phyloP scores from a whole-genome alignment of 2,797 vertebrate species.

The Molossus molossus region DNA sequence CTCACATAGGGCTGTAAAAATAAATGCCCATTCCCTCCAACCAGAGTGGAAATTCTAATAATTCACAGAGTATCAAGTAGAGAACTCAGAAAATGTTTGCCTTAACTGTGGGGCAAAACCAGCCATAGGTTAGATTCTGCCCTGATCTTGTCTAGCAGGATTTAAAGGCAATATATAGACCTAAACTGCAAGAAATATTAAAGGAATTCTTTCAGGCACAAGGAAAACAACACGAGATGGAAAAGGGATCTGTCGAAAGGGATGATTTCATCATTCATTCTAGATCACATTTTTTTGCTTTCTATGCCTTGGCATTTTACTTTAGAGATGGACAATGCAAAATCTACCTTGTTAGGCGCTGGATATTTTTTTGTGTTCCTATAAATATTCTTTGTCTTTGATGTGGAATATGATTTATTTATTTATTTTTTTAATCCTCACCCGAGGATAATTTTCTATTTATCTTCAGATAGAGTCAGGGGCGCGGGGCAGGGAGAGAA shows the following conservation, averaged over 20 bases:
- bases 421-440: no score
- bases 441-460: no score
- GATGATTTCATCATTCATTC: background rate
- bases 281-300: slow-evolving; percentile 15
- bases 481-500: no score
- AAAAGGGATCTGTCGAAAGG: background rate
- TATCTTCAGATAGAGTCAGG: no score
- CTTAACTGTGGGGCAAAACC: background rate
- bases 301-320: background rate
- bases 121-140: background rate
- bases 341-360: background rate
- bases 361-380: background rate
- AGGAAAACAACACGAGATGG: background rate
- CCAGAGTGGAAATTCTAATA: background rate
- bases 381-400: background rate
- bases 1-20: background rate
- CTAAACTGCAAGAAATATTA: background rate
- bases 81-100: background rate
- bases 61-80: background rate
- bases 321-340: background rate
- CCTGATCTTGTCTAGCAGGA: background rate
- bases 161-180: background rate
- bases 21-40: background rate
- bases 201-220: background rate
- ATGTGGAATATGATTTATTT: background rate